Evolutionary conservation across 1,140 invertebrate genomes (phyloP), one percentile per base, ranked within the genome.

Genomic region (Philopotamus ludificatus): DNA sequence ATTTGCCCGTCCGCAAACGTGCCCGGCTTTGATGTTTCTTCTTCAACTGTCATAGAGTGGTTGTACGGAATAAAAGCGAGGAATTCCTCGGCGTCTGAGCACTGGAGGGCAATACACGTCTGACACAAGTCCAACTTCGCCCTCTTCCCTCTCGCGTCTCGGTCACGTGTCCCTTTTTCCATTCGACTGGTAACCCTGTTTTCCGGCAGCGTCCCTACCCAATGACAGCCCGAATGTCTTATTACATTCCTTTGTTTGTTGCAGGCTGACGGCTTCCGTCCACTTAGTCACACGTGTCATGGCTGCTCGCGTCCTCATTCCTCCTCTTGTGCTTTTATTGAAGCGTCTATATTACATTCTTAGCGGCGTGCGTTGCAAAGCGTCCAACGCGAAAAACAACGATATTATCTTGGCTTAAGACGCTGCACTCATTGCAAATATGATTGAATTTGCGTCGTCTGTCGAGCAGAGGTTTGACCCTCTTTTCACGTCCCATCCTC

Each of bases 141-240:
- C 4, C n/a, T n/a, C 12, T 34, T 34, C 28, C 28, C 28, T 34
- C 28, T 34, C n/a, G n/a, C n/a, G 12, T 34, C 12, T 34, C 28
- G 12, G 28, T 34, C 28, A 34, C 28, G 28, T 34, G 28, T 34
- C 28, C 28, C 28, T 34, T 34, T 34, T 34, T 12, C 28, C 28
- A 34, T 34, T 34, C 12, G 28, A 20, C 28, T 57, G 7, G 51
- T 55, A 55, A 22, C 54, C 54, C 28, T 12, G 28, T 34, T 53
- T 25, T 26, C 50, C 20, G 7, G 50, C 2, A 53, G 34, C 26
- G 34, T 26, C 34, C 26, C 53, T 8, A 57, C 63, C 21, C 22
- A 65, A 65, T 65, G 63, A 65, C 63, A 65, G 54, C 51, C 58
- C 53, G 47, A 65, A 65, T 58, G 63, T 65, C 63, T 65, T 65